These are phyloP conservation scores for Solenopsis invicta DNA, from an alignment of 1,140 invertebrate species.

Conservation along the genomic window DNA sequence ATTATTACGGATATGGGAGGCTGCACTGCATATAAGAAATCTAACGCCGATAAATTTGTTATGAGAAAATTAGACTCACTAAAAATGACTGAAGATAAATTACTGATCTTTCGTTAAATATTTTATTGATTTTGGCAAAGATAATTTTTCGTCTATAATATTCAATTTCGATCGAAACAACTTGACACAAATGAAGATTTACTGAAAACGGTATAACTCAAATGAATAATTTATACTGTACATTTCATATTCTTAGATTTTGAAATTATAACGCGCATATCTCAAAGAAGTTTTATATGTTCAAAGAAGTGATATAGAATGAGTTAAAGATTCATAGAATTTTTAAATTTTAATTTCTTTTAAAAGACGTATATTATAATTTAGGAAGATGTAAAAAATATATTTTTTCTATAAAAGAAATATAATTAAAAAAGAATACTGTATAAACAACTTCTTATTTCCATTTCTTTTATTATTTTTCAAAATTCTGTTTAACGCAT, in stretches of 20 bases:
- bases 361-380: not conserved
- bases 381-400: not conserved
- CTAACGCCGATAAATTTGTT: not conserved
- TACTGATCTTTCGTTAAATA: not conserved
- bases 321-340: slow-evolving; percentile 14
- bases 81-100: not conserved
- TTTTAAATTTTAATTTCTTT: slow-evolving; percentile 5
- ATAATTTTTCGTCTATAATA: not conserved
- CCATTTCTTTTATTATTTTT: not conserved
- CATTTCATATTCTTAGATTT: not conserved
- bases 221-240: not conserved
- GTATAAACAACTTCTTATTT: not conserved
- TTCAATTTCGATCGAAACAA: not conserved
- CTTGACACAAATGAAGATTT: not conserved
- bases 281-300: not conserved
- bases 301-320: not conserved
- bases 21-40: not conserved
- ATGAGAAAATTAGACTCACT: not conserved
- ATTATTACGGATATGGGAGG: too few species aligned
- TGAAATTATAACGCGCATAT: not conserved
- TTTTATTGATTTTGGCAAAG: not conserved
- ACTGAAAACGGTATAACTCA: not conserved
- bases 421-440: not conserved
- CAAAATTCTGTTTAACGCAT: not conserved
- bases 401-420: not conserved